Percentiles rank a stretch among this genome's conserved stretches.
Conservation (phyloP, 2,797 vertebrate species). For the Pachyuromys duprasi region DNA sequence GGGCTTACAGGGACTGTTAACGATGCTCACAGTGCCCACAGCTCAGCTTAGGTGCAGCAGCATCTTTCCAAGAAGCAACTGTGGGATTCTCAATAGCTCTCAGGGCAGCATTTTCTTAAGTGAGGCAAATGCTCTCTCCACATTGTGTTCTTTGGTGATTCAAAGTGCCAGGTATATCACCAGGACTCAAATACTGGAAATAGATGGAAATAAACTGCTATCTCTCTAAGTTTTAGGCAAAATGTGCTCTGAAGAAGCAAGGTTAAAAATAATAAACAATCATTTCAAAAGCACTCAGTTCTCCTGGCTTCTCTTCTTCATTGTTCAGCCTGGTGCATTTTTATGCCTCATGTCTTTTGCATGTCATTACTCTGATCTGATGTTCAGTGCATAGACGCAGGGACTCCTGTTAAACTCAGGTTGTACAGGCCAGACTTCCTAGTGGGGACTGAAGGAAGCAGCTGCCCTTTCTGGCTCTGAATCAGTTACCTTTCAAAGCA, state of each 20-base stretch:
- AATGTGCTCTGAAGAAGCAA: slow-evolving; percentile 45
- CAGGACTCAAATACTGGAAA: slow-evolving; percentile 58
- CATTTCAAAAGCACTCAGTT: slow-evolving; percentile 52
- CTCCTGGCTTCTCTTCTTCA: neutral
- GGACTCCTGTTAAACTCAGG: neutral
- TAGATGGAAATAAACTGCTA: neutral
- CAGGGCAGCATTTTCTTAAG: neutral
- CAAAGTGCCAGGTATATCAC: neutral
- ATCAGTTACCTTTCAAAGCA: neutral
- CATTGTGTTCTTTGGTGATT: slow-evolving; percentile 54
- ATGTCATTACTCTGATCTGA: neutral
- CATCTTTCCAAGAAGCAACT: neutral
- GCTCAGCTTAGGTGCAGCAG: neutral
- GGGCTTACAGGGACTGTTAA: neutral
- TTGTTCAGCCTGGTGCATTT: neutral
- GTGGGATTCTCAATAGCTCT: neutral
- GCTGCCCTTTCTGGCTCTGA: neutral
- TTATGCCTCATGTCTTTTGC: slow-evolving; percentile 27
- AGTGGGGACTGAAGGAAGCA: neutral
- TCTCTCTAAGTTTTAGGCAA: slow-evolving; percentile 60
- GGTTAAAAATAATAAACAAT: slow-evolving; percentile 59
- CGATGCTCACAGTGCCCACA: neutral
- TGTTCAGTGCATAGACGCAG: neutral
- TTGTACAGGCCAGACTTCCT: neutral
- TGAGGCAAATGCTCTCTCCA: slow-evolving; percentile 10